Conservation (phyloP, 2,113 vertebrate species). For the Erpornis zantholeuca region DNA sequence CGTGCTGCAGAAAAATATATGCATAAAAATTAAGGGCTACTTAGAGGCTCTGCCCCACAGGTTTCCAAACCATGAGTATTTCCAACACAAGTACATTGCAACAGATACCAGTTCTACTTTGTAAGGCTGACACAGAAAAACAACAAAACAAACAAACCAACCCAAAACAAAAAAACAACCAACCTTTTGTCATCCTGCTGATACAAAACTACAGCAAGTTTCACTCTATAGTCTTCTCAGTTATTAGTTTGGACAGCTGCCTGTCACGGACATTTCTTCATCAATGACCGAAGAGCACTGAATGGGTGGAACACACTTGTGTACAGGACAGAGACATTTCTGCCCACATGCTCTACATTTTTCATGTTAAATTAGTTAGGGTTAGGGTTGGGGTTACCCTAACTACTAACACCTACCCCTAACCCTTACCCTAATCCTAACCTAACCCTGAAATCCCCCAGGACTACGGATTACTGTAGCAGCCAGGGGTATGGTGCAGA, state of each 20-base stretch:
- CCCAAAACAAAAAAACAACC: background rate
- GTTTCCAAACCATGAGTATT: background rate
- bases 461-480: background rate
- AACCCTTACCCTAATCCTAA: background rate
- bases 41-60: background rate
- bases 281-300: background rate
- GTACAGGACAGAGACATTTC: background rate
- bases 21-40: background rate
- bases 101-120: background rate
- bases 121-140: background rate
- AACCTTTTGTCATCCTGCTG: background rate
- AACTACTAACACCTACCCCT: background rate
- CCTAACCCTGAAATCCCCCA: background rate
- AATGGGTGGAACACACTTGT: background rate
- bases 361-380: background rate
- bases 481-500: rapidly evolving
- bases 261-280: background rate
- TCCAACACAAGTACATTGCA: rapidly evolving
- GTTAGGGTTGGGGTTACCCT: background rate
- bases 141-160: background rate
- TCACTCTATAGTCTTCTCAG: background rate
- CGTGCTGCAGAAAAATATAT: background rate
- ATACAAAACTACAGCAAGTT: background rate
- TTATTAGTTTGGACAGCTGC: background rate
- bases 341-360: background rate